These are phyloP conservation scores for Drosophila suboccidentalis DNA, from an alignment of 2,888 invertebrate species.

Conservation along the genomic window DNA sequence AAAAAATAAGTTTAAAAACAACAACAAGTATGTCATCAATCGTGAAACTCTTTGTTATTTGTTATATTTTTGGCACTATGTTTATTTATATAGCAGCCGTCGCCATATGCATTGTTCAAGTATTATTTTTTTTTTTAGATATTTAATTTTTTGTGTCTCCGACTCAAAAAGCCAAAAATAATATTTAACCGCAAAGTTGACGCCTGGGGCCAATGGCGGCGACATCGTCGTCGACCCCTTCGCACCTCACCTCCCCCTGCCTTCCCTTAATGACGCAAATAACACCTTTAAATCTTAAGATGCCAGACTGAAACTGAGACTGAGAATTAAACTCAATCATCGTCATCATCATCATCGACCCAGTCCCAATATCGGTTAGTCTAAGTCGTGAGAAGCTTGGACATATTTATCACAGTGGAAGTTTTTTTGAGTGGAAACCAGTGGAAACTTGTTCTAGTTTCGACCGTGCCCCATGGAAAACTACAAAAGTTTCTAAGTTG, in stretches of 20 bases:
- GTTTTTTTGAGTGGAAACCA: slow-evolving; percentile 27
- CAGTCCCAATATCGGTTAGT: slow-evolving; percentile 8
- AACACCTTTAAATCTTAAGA: slow-evolving; percentile 43
- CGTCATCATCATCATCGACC: not conserved
- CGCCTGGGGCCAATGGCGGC: slow-evolving; percentile 49
- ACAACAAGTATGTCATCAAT: slow-evolving; percentile 62
- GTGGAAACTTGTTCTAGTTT: slow-evolving; percentile 52
- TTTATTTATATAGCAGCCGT: slow-evolving; percentile 71
- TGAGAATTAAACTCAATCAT: slow-evolving; percentile 4
- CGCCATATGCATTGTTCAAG: slow-evolving; percentile 41
- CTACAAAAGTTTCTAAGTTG: slow-evolving; percentile 40
- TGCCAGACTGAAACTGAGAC: slow-evolving; percentile 16
- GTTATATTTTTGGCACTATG: slow-evolving; percentile 77
- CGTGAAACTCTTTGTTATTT: slow-evolving; percentile 63
- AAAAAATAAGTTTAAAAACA: slow-evolving; percentile 17
- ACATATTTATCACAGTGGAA: slow-evolving; percentile 45
- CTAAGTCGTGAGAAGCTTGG: slow-evolving; percentile 24
- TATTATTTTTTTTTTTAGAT: slow-evolving; percentile 9
- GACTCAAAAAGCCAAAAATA: slow-evolving; percentile 73
- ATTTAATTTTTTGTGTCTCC: slow-evolving; percentile 25
- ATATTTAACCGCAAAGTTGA: slow-evolving; percentile 52
- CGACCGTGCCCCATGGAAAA: slow-evolving; percentile 55
- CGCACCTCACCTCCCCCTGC: not conserved
- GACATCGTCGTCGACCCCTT: slow-evolving; percentile 32
- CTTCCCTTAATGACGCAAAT: slow-evolving; percentile 62